Percentiles rank a stretch among this genome's conserved stretches.
Evolutionary conservation across 2,113 vertebrate species (phyloP).

Genomic region (Empidonax alnorum): DNA sequence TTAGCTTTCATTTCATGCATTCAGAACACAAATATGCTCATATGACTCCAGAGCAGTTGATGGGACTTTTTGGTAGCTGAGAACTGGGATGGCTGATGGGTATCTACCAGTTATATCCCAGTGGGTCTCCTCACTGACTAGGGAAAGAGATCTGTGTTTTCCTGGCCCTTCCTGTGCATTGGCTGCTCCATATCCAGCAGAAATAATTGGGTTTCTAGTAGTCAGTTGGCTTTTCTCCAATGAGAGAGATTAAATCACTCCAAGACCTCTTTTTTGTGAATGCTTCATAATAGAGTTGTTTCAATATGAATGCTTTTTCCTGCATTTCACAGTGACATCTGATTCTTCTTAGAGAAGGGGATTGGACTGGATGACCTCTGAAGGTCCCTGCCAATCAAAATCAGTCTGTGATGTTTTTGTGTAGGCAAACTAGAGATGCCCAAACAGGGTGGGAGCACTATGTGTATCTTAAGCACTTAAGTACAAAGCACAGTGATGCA

Average conservation of each 20-base stretch:
- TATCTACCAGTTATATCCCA: background rate
- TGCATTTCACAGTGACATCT: background rate
- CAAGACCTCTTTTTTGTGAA: background rate
- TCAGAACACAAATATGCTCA: background rate
- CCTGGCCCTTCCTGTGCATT: background rate
- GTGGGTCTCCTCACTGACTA: background rate
- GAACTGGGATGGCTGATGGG: background rate
- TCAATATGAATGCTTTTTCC: background rate
- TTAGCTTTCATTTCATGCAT: background rate
- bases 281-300: background rate
- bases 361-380: background rate
- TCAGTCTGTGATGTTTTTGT: background rate
- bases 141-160: background rate
- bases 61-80: background rate
- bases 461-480: background rate
- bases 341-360: background rate
- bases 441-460: background rate
- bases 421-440: background rate
- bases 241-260: background rate
- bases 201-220: background rate
- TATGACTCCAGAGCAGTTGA: background rate
- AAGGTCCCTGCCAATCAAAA: background rate
- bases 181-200: background rate
- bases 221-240: background rate
- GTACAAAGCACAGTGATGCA: background rate